These are phyloP conservation scores for Machaerirhynchus nigripectus DNA, from an alignment of 2,113 vertebrate genomes.

Conservation along the genomic window DNA sequence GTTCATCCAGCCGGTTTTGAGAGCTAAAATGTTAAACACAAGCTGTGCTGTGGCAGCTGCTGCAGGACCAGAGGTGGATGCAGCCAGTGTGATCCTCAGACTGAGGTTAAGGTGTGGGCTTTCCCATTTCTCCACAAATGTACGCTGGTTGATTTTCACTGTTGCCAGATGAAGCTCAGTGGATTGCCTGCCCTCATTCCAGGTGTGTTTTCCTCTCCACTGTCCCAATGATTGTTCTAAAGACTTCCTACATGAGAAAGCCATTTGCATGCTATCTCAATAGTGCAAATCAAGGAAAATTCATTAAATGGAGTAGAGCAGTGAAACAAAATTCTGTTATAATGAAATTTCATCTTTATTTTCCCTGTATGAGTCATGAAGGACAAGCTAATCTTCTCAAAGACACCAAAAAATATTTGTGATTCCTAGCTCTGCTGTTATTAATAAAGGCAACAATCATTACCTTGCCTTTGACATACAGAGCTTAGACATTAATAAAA, in stretches of 20 bases:
- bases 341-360: background rate
- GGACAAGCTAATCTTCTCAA: background rate
- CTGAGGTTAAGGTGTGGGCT: background rate
- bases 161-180: background rate
- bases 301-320: background rate
- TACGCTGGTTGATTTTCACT: background rate
- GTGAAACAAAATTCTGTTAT: background rate
- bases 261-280: background rate
- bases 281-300: background rate
- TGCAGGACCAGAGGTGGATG: background rate
- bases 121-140: background rate
- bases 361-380: background rate
- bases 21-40: background rate
- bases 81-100: background rate
- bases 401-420: background rate
- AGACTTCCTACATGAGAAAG: background rate
- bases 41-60: background rate
- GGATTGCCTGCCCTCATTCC: background rate
- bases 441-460: background rate
- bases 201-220: background rate
- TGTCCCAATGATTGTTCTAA: background rate
- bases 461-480: background rate
- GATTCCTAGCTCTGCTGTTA: background rate
- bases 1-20: background rate
- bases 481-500: background rate